Conservation (phyloP, 2,888 invertebrate species). For the Drosophila eohydei region DNA sequence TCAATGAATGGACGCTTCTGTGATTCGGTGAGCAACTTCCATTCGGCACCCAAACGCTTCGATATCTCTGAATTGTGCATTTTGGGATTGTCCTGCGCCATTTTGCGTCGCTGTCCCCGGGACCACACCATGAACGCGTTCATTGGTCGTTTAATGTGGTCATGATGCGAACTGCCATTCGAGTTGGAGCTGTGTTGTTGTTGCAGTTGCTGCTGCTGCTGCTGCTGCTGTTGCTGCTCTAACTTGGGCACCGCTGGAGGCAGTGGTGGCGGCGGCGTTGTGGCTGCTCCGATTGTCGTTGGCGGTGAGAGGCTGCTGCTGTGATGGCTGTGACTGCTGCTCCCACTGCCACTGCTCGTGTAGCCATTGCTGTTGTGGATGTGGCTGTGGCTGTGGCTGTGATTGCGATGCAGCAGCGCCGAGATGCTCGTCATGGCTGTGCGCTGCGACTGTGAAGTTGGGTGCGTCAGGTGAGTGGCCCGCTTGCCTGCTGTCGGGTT, state of each 20-base stretch:
- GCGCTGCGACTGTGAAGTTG: neutral
- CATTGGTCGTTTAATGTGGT: slow-evolving; percentile 98
- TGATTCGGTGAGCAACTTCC: slow-evolving; percentile 94
- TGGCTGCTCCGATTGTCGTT: slow-evolving; percentile 49
- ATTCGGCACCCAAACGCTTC: slow-evolving; percentile 95
- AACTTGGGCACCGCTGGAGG: slow-evolving; percentile 41
- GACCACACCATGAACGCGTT: slow-evolving; percentile 99
- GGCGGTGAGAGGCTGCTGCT: slow-evolving; percentile 71
- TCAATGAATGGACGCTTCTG: slow-evolving; percentile 98
- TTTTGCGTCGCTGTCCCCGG: slow-evolving; percentile 95
- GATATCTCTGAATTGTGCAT: slow-evolving; percentile 96
- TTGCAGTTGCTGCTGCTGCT: slow-evolving; percentile 38
- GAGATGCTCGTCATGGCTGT: slow-evolving; percentile 72
- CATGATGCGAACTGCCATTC: slow-evolving; percentile 81
- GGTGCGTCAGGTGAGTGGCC: slow-evolving; percentile 53
- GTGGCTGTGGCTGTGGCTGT: slow-evolving; percentile 43
- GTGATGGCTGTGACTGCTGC: slow-evolving; percentile 63
- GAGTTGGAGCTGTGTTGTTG: slow-evolving; percentile 31
- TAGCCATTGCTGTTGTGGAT: slow-evolving; percentile 63
- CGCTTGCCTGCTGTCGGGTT: slow-evolving; percentile 26
- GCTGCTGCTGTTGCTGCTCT: slow-evolving; percentile 19
- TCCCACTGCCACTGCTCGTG: slow-evolving; percentile 62
- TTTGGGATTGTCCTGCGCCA: slow-evolving; percentile 97
- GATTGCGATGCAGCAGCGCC: slow-evolving; percentile 70
- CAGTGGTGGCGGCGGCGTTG: slow-evolving; percentile 51